Evolutionary conservation across 1,140 invertebrate genomes (phyloP).

Genomic region (Eriosoma lanigerum): DNA sequence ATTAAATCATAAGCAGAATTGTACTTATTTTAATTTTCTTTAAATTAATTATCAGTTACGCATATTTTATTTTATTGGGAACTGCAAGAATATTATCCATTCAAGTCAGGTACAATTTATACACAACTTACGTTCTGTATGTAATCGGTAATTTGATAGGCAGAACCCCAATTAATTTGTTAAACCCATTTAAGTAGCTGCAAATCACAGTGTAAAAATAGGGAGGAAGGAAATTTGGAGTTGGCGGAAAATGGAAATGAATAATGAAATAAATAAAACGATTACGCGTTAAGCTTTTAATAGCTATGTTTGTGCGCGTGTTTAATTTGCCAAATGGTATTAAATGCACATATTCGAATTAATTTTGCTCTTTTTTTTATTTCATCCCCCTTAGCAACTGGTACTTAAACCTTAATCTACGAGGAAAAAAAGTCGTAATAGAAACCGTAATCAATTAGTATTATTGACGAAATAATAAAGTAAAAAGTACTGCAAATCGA

Average conservation of each 20-base stretch:
- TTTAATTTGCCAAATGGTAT: slow-evolving; percentile 51
- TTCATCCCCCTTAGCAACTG: neutral
- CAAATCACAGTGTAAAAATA: slow-evolving; percentile 40
- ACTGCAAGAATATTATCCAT: no score
- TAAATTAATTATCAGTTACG: no score
- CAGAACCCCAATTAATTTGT: slow-evolving; percentile 38
- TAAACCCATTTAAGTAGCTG: slow-evolving; percentile 36
- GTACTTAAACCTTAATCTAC: slow-evolving; percentile 31
- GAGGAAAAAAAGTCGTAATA: slow-evolving; percentile 11
- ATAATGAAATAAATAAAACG: slow-evolving; percentile 47
- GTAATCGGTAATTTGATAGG: slow-evolving; percentile 32
- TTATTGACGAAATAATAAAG: slow-evolving; percentile 20
- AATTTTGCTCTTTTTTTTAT: neutral
- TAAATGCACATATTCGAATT: slow-evolving; percentile 48
- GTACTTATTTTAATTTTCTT: no score
- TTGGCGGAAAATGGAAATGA: slow-evolving; percentile 7
- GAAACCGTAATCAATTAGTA: slow-evolving; percentile 29
- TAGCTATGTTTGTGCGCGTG: slow-evolving; percentile 34
- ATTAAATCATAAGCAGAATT: no score
- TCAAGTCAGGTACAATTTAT: slow-evolving; percentile 14
- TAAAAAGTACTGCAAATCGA: slow-evolving; percentile 2
- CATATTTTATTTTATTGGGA: no score
- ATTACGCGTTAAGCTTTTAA: slow-evolving; percentile 49
- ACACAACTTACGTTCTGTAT: slow-evolving; percentile 1
- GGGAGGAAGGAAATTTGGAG: slow-evolving; percentile 7